phyloP scores from a whole-genome alignment of 2,113 vertebrate species.

The Sterrhoptilus dennistouni region DNA sequence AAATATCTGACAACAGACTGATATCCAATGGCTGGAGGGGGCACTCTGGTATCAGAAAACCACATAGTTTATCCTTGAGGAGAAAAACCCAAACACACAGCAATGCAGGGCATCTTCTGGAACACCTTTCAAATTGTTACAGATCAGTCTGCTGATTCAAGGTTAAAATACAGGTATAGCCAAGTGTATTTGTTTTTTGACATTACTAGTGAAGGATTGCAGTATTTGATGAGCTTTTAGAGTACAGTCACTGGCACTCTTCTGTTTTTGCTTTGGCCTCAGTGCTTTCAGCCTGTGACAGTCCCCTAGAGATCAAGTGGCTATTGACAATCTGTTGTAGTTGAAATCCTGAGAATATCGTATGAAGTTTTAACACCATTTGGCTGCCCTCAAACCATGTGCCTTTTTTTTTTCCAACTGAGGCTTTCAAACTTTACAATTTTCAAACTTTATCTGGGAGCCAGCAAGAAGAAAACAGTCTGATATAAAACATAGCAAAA shows the following conservation, averaged over 20 bases:
- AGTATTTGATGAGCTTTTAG: background rate
- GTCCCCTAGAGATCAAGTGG: background rate
- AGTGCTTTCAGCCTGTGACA: background rate
- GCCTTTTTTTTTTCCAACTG: background rate
- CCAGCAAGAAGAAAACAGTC: background rate
- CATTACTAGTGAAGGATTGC: background rate
- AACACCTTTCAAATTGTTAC: background rate
- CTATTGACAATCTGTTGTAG: background rate
- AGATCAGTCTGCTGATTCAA: background rate
- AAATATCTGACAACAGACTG: background rate
- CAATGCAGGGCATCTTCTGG: background rate
- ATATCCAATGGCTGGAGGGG: background rate
- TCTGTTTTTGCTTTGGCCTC: background rate
- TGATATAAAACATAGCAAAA: background rate
- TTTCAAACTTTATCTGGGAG: background rate
- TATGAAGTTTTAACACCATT: background rate
- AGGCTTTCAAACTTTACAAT: background rate
- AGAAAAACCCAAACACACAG: rapidly evolving
- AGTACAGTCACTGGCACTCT: background rate
- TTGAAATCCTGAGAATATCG: background rate
- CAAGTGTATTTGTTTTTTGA: background rate
- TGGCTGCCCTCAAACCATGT: background rate
- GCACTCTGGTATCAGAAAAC: background rate
- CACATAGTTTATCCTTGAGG: background rate
- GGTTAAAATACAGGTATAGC: background rate